Evolutionary conservation across 2,797 vertebrate species (phyloP), one percentile per base, ranked within the genome.

Genomic region (Arnoldichthys spilopterus): DNA sequence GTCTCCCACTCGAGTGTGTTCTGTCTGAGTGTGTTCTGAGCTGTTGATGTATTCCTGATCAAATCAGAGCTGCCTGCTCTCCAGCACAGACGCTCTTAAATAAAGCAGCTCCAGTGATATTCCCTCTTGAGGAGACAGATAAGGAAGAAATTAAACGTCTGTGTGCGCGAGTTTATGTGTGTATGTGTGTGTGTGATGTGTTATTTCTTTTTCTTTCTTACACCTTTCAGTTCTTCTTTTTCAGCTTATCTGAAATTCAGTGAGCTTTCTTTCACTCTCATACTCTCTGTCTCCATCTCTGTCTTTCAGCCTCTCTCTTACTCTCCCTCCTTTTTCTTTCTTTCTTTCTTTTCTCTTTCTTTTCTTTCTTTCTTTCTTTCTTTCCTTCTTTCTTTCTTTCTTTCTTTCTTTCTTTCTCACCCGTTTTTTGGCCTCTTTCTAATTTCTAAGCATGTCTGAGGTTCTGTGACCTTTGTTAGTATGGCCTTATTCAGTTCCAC

Each of bases 51-150:
- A 70, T 34, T 63, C 76, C 62, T 78, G 53, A 82, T 78, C 56
- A 75, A 75, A 78, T 75, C 76, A 74, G 43, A 74, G 16, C 47
- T 54, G 63, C 61, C 54, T 68, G 34, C 70, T 54, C 51, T 77
- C 70, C 76, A 43, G 54, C 72, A 68, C 71, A 43, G 30, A 56
- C 51, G 9, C 16, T 22, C 24, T 69, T 78, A 77, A 82, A 77
- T 59, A 66, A 80, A 76, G 66, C 45, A 69, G 34, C n/a, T 15
- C 4, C 68, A 13, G 34, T 68, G 62, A 62, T 56, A 54, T 69
- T 74, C 54, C n/a, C n/a, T 74, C 56, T 56, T 74, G 47, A 70
- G 61, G 37, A 53, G 56, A 56, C 72, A 74, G 76, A 81, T 68
- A 67, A 63, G 61, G 51, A 77, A 18, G 32, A n/a, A 62, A 69